Evolutionary conservation across 2,888 invertebrate genomes (phyloP), one percentile per base, ranked within the genome.

Genomic region (Heliconius ismenius): DNA sequence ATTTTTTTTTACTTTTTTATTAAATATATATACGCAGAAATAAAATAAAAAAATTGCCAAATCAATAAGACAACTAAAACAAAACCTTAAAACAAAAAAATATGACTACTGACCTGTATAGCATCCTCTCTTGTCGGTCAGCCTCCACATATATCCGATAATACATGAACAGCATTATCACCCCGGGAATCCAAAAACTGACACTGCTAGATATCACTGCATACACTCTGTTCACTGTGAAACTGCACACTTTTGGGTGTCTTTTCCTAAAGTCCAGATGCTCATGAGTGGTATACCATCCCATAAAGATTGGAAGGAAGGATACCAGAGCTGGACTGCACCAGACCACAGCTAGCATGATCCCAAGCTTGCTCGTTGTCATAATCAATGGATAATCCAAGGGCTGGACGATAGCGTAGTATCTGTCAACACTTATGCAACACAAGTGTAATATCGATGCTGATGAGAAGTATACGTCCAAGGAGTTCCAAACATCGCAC

Each of bases 401-500:
- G 0, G 98, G 99, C 83, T 98, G 97, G 26, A 98, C 98, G 79
- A 99, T 98, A 7, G 98, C 98, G 89, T 97, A 98, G 87, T 98
- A 98, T 83, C 98, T 95, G 86, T 97, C 97, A 49, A 97, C 97
- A 83, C 97, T 97, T 84, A 98, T 99, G 90, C 98, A 99, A 89
- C 98, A 98, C 75, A 99, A 92, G 91, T 99, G 98, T 28, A 99
- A 95, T 77, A 99, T 98, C 21, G 98, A 98, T 0, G 98, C 98
- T 1, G 97, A 98, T 83, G 97, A 98, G 89, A 98, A 99, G 87
- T 98, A 98, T 1, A 99, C 99, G 89, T 99, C 99, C 83, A 98
- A 95, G 2, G 98, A 98, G 90, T 98, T 99, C 97, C 98, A 99
- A 24, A 98, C 97, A 90, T 98, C 98, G 90, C 98, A 98, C 97